Evolutionary conservation across 1,140 invertebrate genomes (phyloP), one percentile per base, ranked within the genome.

Genomic region (Pararge aegeria): DNA sequence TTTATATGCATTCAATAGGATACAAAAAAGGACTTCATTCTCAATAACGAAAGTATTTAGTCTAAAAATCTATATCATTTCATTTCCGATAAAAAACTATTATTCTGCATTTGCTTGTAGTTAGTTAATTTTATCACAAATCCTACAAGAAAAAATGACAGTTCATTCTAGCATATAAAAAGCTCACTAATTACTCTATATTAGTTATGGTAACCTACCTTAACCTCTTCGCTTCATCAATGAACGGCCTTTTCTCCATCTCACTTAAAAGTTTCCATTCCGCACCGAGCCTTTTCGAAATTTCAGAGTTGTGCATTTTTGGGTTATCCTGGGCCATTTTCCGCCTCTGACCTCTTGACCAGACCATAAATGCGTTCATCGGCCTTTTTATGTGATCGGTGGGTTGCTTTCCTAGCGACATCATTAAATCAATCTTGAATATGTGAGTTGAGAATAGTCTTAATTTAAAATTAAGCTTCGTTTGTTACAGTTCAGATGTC

Each of bases 311-410:
- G 90, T 98, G 97, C 97, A 99, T 98, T 90, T 99, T 98, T 1
- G 97, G 98, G 90, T 99, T 98, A 75, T 99, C 97, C 80, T 98
- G 96, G 2, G 98, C 97, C 96, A 99, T 99, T 92, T 99, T 97
- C 61, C 96, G 91, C 58, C 97, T 85, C 77, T 98, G 96, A 20
- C 95, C 96, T 42, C 96, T 88, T 1, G 96, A 97, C 96, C 96
- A 97, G 16, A 97, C 96, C 96, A 97, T 97, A 80, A 97, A 97
- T 2, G 96, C 96, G 83, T 97, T 97, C 96, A 97, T 97, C 5
- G 96, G 96, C 66, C 96, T 90, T 82, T 97, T 97, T 64, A 97
- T 96, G 73, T 97, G 96, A 78, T 96, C 95, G 72, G 90, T 68
- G 29, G 80, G 79, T 54, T 86, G 83, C 53, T 87, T 87, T 10